Evolutionary conservation across 2,797 vertebrate species (phyloP), one percentile per base, ranked within the genome.

Genomic region (Acridotheres tristis): DNA sequence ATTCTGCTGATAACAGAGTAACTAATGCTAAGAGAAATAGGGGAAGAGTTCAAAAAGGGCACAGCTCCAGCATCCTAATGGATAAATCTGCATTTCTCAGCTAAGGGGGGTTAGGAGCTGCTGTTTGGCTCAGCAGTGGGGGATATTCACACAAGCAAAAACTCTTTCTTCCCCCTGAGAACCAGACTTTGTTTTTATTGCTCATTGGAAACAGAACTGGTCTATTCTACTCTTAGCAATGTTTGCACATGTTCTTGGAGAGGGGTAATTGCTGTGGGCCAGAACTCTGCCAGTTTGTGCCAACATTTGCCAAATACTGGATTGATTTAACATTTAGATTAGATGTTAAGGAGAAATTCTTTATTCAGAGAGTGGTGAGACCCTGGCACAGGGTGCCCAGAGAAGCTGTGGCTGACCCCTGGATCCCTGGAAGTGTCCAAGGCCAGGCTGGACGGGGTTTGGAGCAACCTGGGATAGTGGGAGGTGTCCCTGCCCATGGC

Each of bases 181-280:
- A 19, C 5, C 10, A 10, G 11, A 7, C 5, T 65, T 84, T 48
- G 2, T 16, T 66, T 40, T 55, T 42, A 29, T 16, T 81, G 53
- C 5, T 50, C 12, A 3, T 3, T 47, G 38, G 38, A 50, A 89
- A 21, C 10, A 18, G 40, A 69, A 22, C 10, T 50, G 10, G 4
- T 54, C 32, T 36, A 0, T 55, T 42, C 15, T 38, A 20, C 5
- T 45, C 38, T 3, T 19, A 25, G 8, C 4, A 23, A 5, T 9
- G 13, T n/a, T 36, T 36, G 8, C 43, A 43, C 1, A 4, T 9
- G 38, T 8, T 32, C 16, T 34, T 79, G 55, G 47, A 85, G 48
- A 69, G 5, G 3, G 7, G 1, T 27, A 21, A 67, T n/a, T 71
- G 5, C 34, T 36, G 7, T 0, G 0, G n/a, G 12, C 25, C 51